Base-by-base conservation (phyloP, 2,797 vertebrate species). In the Heterohyrax brucei region DNA sequence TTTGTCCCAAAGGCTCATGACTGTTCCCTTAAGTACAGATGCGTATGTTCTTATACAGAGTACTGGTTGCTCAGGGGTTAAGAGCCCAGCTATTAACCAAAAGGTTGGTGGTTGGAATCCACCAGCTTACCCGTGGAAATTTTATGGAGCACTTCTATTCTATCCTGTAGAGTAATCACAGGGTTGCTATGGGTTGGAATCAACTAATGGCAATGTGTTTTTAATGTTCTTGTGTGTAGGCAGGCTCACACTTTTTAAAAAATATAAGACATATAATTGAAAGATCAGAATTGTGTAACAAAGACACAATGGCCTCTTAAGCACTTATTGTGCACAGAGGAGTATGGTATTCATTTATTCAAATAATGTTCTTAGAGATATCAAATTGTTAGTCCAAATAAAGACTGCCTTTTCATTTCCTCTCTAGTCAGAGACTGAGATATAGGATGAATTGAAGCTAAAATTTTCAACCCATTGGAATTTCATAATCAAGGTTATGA, bases 1-100 rank as follows among this genome's bases (percentile, higher is more conserved):
- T 50, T 56, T 62, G 95, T 87, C 86, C 61, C 96, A 97, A 96
- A 96, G 97, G 90, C 30, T 95, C 77, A 44, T 97, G 97, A 96
- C 95, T 96, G 48, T 76, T 93, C 92, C 73, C 76, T 90, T 96
- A 95, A 95, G 91, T 91, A 81, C 33, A 12, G 10, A 18, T 92
- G 68, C 16, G 53, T 89, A n/a, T 56, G 13, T 79, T 92, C 50
- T 53, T 53, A 16, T 56, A 56, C 18, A 16, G 50, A 8, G 50
- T 13, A 8, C 50, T 53, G 50, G 53, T 56, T 2, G 53, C 53
- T 56, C 53, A 16, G 53, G 1, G 53, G 53, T 56, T 56, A 56
- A 56, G 10, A 56, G 12, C 53, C 12, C 13, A 16, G 53, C 13
- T 13, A 16, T 4, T 56, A 56, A 56, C 53, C 53, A 16, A 56